phyloP scores from a whole-genome alignment of 2,888 invertebrate genomes.

The Catocala nupta region DNA sequence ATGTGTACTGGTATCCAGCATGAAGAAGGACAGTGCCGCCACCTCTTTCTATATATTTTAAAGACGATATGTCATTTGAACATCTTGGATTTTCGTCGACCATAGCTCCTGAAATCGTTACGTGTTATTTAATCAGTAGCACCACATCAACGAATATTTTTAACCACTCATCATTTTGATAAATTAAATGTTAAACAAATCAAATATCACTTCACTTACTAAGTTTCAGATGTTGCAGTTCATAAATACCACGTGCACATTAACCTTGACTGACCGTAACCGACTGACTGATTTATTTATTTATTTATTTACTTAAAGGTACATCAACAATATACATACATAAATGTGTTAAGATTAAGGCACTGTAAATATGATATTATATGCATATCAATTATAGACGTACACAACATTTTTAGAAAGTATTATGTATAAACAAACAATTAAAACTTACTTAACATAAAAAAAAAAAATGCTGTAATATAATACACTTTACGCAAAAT shows the following conservation, averaged over 20 bases:
- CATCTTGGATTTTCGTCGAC: slow-evolving; percentile 17
- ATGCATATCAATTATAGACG: no score
- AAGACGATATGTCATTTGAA: slow-evolving; percentile 19
- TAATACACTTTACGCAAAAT: no score
- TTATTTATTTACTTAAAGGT: no score
- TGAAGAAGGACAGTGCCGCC: slow-evolving; percentile 21
- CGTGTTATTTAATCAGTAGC: slow-evolving; percentile 11
- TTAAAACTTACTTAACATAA: no score
- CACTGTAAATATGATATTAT: no score
- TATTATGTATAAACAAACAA: no score
- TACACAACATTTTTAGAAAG: no score
- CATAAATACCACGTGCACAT: slow-evolving; percentile 19
- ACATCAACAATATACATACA: no score
- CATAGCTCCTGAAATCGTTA: slow-evolving; percentile 19
- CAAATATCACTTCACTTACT: slow-evolving; percentile 2
- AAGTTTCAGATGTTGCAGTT: slow-evolving; percentile 14
- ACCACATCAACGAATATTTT: slow-evolving; percentile 13
- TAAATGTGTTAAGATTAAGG: no score
- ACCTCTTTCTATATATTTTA: slow-evolving; percentile 23
- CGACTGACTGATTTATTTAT: slow-evolving; percentile 10
- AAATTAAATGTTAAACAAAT: slow-evolving; percentile 12
- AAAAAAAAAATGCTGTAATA: no score
- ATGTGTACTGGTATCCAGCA: slow-evolving; percentile 20
- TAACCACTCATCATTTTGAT: slow-evolving; percentile 15
- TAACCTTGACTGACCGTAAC: slow-evolving; percentile 18